phyloP scores from a whole-genome alignment of 2,113 vertebrate genomes.

The Poicephalus meyeri region DNA sequence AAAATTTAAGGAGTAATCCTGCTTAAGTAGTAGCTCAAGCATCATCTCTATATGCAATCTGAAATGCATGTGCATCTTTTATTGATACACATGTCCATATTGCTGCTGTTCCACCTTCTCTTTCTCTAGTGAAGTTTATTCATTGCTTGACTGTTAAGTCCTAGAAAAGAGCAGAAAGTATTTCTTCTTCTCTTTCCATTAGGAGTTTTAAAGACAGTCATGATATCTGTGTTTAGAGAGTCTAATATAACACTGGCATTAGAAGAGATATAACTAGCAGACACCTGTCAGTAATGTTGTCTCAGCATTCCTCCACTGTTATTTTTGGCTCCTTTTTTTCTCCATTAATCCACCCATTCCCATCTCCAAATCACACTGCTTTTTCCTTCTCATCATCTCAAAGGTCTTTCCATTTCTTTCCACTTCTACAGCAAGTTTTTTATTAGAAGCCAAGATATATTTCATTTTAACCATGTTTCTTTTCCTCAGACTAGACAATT shows the following conservation, averaged over 20 bases:
- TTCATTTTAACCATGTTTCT: neutral
- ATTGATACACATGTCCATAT: neutral
- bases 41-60: neutral
- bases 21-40: neutral
- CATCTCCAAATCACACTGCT: neutral
- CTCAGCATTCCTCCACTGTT: slow-evolving; percentile 33
- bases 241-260: slow-evolving; percentile 36
- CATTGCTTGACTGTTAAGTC: neutral
- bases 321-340: slow-evolving; percentile 58
- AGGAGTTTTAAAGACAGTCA: slow-evolving; percentile 19
- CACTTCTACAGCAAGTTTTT: neutral
- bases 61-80: neutral
- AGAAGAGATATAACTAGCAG: slow-evolving; percentile 14
- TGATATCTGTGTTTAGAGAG: slow-evolving; percentile 43
- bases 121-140: neutral
- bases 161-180: neutral
- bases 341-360: slow-evolving; percentile 15
- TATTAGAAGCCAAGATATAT: slow-evolving; percentile 7
- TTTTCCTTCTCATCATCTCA: slow-evolving; percentile 41
- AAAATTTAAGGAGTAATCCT: neutral
- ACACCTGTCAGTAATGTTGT: slow-evolving; percentile 47
- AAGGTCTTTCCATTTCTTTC: slow-evolving; percentile 37
- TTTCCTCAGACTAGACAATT: neutral
- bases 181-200: neutral
- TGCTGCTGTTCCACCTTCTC: neutral